Percentiles rank a stretch among this genome's conserved stretches.
phyloP scores from a whole-genome alignment of 2,797 vertebrate species.

The Sparidentex hasta region DNA sequence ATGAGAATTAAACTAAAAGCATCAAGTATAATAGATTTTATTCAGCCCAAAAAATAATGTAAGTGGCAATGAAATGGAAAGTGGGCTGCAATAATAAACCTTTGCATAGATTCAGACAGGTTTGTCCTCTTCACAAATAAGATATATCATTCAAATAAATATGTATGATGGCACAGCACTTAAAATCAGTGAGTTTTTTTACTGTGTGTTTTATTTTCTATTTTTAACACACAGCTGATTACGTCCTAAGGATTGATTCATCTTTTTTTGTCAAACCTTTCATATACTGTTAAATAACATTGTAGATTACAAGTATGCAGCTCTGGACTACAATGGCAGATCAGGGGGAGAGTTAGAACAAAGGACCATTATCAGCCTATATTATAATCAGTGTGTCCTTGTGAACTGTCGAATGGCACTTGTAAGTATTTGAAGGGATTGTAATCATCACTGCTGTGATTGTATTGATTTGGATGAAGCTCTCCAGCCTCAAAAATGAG shows the following conservation, averaged over 20 bases:
- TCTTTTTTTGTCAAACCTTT: background rate
- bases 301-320: too few relatives aligned
- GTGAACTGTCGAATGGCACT: too few relatives aligned
- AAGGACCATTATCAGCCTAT: background rate
- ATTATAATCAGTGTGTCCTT: too few relatives aligned
- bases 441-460: too few relatives aligned
- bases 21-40: background rate
- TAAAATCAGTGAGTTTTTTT: background rate
- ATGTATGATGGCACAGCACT: background rate
- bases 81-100: background rate
- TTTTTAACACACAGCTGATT: background rate
- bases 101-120: slow-evolving; percentile 1
- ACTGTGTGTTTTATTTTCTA: background rate
- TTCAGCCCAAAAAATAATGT: background rate
- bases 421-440: too few relatives aligned
- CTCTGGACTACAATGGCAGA: background rate
- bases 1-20: background rate
- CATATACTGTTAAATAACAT: background rate
- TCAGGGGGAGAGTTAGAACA: background rate
- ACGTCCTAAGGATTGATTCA: background rate
- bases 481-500: too few relatives aligned
- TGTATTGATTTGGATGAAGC: too few relatives aligned
- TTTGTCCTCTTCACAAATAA: background rate
- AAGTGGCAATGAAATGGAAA: slow-evolving; percentile 2
- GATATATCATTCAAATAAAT: background rate